Evolutionary conservation across 2,797 vertebrate genomes (phyloP), one percentile per base, ranked within the genome.

Genomic region (Mallotus villosus): DNA sequence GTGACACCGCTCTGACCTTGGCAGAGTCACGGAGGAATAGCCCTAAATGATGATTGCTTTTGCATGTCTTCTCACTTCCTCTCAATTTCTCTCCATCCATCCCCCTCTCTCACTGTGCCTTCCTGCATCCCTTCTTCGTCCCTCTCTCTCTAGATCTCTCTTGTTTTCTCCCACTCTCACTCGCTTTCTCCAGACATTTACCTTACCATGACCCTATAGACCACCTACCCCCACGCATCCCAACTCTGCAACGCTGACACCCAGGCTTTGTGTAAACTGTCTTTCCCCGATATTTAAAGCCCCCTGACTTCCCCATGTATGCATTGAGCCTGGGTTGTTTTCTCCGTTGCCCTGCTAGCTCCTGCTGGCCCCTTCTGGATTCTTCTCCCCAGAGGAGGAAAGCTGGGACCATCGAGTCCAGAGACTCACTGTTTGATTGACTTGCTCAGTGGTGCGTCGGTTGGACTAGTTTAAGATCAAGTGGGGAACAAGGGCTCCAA

Each of bases 21-120:
- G 68, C 63, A 65, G 55, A 81, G 74, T 80, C 90, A 83, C 85
- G 76, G 74, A 82, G 82, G 85, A 89, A 87, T 85, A 74, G 77
- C 76, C 74, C 78, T 73, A 85, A 88, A 92, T 88, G 90, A 89
- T 93, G 89, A 93, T 92, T 85, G 79, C 87, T 92, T 93, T 93
- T 87, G 84, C 92, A 92, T 90, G 80, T 88, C 71, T 80, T 76
- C 49, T 76, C 69, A 67, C 84, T 90, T 92, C 88, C 77, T 82
- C 46, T 46, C 25, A 27, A 57, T 62, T 7, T 49, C 60, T n/a
- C 69, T 32, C n/a, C 12, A 41, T 32, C 69, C 57, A 4, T 37
- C 68, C 66, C 68, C 21, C 17, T 41, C 34, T 21, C 58, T n/a
- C 58, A n/a, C 68, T 41, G 14, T 60, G n/a, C 12, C 29, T 65